Evolutionary conservation across 2,113 vertebrate genomes (phyloP).

Genomic region (Gorsachius goisagi): DNA sequence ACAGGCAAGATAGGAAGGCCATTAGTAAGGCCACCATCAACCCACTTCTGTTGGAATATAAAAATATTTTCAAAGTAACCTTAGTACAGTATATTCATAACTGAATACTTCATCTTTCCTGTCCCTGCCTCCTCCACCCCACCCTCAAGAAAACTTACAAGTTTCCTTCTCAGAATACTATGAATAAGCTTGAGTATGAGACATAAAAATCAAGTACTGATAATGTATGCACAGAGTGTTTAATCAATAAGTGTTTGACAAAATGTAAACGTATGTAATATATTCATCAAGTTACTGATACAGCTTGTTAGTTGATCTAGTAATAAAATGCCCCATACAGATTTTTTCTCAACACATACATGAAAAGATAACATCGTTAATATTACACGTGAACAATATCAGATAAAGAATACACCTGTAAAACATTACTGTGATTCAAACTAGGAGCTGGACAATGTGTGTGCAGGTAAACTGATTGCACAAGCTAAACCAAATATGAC

Average conservation of each 20-base stretch:
- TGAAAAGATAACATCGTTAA: neutral
- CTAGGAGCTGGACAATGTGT: neutral
- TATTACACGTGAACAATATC: neutral
- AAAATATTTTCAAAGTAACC: neutral
- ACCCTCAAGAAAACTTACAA: neutral
- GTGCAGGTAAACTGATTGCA: neutral
- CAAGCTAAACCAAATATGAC: neutral
- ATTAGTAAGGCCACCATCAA: slow-evolving; percentile 88
- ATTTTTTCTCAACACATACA: neutral
- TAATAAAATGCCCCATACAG: neutral
- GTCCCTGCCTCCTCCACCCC: neutral
- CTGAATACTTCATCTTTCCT: neutral
- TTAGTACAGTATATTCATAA: neutral
- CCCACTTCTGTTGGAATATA: slow-evolving; percentile 79
- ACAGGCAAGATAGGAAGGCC: slow-evolving; percentile 84
- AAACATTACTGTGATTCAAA: neutral
- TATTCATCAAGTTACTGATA: neutral
- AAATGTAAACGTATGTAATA: rapidly evolving
- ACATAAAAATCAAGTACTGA: neutral
- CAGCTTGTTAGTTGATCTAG: neutral
- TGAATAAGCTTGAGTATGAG: neutral
- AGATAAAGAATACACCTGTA: neutral
- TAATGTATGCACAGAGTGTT: neutral
- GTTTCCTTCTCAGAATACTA: neutral
- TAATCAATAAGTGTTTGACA: neutral